phyloP scores from a whole-genome alignment of 2,113 vertebrate genomes.

The Aplodontia rufa region DNA sequence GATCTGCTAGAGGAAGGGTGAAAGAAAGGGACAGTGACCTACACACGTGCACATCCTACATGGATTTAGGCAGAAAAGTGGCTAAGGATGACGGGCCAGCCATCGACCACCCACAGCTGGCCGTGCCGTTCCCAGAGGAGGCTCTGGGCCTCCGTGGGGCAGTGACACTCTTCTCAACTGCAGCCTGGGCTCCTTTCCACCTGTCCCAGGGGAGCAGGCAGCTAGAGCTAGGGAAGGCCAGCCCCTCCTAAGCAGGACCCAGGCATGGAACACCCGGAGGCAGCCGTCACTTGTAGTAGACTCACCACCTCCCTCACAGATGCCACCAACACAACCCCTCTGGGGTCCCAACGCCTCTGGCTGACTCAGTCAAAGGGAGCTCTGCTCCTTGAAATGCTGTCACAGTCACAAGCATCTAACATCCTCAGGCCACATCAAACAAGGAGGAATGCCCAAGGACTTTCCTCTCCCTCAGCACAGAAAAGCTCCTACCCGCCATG shows the following conservation, averaged over 20 bases:
- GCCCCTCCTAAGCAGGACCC: too few species aligned
- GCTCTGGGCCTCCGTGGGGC: background rate
- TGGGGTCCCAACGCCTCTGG: background rate
- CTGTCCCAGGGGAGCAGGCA: too few species aligned
- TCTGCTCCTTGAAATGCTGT: background rate
- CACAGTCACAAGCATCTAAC: background rate
- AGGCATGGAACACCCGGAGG: too few species aligned
- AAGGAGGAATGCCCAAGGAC: background rate
- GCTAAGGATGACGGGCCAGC: background rate
- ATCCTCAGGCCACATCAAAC: background rate
- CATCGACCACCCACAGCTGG: background rate
- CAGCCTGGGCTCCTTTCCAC: background rate
- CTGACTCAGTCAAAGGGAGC: background rate
- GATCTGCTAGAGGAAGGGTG: background rate
- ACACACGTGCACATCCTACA: background rate
- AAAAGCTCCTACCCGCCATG: background rate
- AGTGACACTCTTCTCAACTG: background rate
- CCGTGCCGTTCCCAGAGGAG: background rate
- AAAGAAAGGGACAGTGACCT: background rate
- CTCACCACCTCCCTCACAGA: fast-evolving
- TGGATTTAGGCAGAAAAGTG: background rate
- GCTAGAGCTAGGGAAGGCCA: too few species aligned
- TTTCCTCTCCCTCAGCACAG: background rate
- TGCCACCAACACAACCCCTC: background rate
- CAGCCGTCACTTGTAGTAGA: too few species aligned